Conservation (phyloP, 2,888 invertebrate species). For the Drosophila robusta region DNA sequence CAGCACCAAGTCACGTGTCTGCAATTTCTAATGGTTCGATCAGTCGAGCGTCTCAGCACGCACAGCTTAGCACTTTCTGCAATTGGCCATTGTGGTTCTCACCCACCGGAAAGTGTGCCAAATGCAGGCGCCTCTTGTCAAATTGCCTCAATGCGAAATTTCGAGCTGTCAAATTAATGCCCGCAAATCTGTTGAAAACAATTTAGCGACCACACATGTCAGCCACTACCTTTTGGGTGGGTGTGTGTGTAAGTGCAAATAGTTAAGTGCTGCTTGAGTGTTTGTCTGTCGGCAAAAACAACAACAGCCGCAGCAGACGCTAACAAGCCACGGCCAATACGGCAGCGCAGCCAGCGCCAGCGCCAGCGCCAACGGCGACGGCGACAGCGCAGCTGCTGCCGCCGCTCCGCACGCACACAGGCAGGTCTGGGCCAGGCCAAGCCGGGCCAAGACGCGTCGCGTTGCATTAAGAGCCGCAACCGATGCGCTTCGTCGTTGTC, state of each 20-base stretch:
- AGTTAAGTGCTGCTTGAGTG: slow-evolving; percentile 64
- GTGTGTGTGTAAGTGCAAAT: slow-evolving; percentile 43
- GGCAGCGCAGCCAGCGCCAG: slow-evolving; percentile 20
- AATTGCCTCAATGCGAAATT: slow-evolving; percentile 21
- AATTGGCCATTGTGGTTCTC: slow-evolving; percentile 25
- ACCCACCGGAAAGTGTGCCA: slow-evolving; percentile 47
- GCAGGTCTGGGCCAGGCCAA: slow-evolving; percentile 7
- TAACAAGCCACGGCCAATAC: slow-evolving; percentile 51
- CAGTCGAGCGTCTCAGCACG: slow-evolving; percentile 40
- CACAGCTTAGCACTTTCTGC: slow-evolving; percentile 48
- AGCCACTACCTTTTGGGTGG: slow-evolving; percentile 19
- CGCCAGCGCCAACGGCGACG: slow-evolving; percentile 19
- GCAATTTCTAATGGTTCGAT: slow-evolving; percentile 68
- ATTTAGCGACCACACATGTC: slow-evolving; percentile 20
- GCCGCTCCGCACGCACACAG: slow-evolving; percentile 17
- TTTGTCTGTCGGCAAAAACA: slow-evolving; percentile 46
- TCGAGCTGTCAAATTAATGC: slow-evolving; percentile 43
- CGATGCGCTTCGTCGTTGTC: slow-evolving; percentile 58
- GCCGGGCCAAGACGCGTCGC: slow-evolving; percentile 42
- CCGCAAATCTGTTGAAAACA: slow-evolving; percentile 24
- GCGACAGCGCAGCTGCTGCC: slow-evolving; percentile 8
- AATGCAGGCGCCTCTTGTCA: slow-evolving; percentile 24
- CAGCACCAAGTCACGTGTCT: slow-evolving; percentile 65
- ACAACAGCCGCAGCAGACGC: slow-evolving; percentile 27
- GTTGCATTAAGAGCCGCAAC: slow-evolving; percentile 24